A percentile compares a stretch with the other conserved stretches of the same genome.
Conservation (phyloP, 2,888 invertebrate genomes). For the Psococerastis gibbosa region DNA sequence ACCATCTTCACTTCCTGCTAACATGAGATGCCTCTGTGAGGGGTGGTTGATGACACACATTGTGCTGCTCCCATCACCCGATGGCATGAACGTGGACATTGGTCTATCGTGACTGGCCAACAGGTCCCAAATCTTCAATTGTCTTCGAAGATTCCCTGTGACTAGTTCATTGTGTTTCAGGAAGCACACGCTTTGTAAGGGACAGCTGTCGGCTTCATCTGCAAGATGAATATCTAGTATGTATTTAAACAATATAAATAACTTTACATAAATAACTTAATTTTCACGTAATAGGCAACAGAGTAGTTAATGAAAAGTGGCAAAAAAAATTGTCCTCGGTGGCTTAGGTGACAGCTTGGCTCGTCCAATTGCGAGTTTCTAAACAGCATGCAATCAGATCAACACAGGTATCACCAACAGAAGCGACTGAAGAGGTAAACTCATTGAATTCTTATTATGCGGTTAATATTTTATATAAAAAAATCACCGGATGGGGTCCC, state of each 20-base stretch:
- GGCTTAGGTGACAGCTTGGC: too few relatives aligned
- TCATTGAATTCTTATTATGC: too few relatives aligned
- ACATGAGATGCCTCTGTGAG: constrained; percentile 64
- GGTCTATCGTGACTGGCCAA: constrained; percentile 42
- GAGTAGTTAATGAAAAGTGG: too few relatives aligned
- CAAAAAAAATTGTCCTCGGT: too few relatives aligned
- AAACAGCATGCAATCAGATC: too few relatives aligned
- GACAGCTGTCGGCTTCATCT: constrained; percentile 64
- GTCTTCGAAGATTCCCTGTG: constrained; percentile 71
- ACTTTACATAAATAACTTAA: constrained; percentile 28
- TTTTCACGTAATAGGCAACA: too few relatives aligned
- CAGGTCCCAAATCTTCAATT: constrained; percentile 79
- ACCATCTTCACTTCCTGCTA: constrained; percentile 76
- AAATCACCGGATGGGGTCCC: too few relatives aligned
- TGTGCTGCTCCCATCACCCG: constrained; percentile 30
- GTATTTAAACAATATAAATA: constrained; percentile 1
- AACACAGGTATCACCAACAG: too few relatives aligned
- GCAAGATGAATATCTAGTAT: constrained; percentile 17
- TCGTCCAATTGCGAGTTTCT: too few relatives aligned
- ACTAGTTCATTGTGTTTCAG: constrained; percentile 55
- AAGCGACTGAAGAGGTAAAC: too few relatives aligned
- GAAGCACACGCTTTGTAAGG: constrained; percentile 56
- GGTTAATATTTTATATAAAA: too few relatives aligned
- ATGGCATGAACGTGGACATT: constrained; percentile 48
- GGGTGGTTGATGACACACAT: constrained; percentile 67